These are phyloP conservation scores for Cirrhinus molitorella DNA, from an alignment of 2,797 vertebrate species.

Conservation along the genomic window DNA sequence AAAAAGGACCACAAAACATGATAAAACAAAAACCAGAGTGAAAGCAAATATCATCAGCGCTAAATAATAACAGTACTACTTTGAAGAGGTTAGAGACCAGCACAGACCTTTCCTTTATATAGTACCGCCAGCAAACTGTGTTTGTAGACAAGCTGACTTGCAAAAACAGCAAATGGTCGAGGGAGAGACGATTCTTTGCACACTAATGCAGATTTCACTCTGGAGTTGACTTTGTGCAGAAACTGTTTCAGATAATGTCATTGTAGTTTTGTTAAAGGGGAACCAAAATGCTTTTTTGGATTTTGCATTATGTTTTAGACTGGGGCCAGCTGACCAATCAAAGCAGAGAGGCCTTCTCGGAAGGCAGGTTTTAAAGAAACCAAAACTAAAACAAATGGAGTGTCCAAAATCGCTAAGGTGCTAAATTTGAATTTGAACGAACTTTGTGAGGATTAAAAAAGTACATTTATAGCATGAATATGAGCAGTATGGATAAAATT, in stretches of 20 bases:
- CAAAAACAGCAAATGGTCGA: slow-evolving; percentile 12
- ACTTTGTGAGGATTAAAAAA: neutral
- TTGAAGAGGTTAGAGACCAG: neutral
- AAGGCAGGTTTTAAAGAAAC: neutral
- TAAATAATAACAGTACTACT: neutral
- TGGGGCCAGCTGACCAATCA: neutral
- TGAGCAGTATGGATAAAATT: too few species aligned
- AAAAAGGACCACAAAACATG: neutral
- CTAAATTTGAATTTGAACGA: neutral
- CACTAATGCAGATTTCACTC: slow-evolving; percentile 23
- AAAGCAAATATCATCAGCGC: neutral
- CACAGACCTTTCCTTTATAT: slow-evolving; percentile 5
- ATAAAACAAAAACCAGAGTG: neutral
- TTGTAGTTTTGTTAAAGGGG: neutral
- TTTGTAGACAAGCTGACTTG: slow-evolving; percentile 28
- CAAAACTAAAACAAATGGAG: too few species aligned
- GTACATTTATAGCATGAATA: neutral
- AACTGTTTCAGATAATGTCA: slow-evolving; percentile 15
- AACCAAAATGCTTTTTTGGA: neutral
- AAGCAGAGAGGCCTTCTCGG: neutral
- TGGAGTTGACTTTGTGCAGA: slow-evolving; percentile 14
- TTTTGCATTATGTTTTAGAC: neutral
- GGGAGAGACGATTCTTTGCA: slow-evolving; percentile 8
- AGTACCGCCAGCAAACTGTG: neutral
- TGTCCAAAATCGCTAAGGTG: too few species aligned